These are phyloP conservation scores for Himalopsyche kuldschensis DNA, from an alignment of 2,888 invertebrate species.

Conservation along the genomic window DNA sequence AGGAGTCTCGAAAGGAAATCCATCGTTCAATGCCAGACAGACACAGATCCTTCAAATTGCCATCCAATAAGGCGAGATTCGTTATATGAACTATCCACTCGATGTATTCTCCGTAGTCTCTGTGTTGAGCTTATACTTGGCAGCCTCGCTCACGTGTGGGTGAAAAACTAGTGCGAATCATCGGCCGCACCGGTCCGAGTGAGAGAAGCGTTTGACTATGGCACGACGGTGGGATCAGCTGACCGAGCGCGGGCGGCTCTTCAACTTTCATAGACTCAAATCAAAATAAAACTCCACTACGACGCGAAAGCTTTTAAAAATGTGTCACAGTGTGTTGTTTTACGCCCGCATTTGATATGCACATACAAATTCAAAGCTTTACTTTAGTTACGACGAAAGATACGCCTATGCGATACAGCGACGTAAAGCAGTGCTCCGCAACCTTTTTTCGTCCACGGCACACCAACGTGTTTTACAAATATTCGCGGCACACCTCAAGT, in stretches of 20 bases:
- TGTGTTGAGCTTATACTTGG: neutral
- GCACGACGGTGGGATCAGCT: neutral
- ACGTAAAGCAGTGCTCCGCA: too few species aligned
- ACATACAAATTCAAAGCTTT: too few species aligned
- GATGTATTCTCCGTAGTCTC: neutral
- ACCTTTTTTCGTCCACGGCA: too few species aligned
- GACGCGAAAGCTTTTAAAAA: too few species aligned
- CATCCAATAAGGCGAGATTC: slow-evolving; percentile 1
- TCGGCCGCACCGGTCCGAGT: neutral
- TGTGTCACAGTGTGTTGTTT: too few species aligned
- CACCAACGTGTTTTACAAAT: too few species aligned
- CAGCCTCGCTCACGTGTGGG: neutral
- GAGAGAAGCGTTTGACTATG: neutral
- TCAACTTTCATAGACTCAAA: neutral
- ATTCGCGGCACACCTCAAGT: too few species aligned
- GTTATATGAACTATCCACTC: neutral
- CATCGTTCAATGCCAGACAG: slow-evolving; percentile 18
- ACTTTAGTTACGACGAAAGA: too few species aligned
- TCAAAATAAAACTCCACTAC: neutral
- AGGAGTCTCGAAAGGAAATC: slow-evolving; percentile 37
- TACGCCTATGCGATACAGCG: too few species aligned
- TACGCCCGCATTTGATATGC: too few species aligned
- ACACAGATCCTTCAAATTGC: slow-evolving; percentile 17
- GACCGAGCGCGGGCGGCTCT: neutral
- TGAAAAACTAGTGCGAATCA: neutral